Conservation (phyloP, 1,140 invertebrate genomes). For the Drosophila lowei region DNA sequence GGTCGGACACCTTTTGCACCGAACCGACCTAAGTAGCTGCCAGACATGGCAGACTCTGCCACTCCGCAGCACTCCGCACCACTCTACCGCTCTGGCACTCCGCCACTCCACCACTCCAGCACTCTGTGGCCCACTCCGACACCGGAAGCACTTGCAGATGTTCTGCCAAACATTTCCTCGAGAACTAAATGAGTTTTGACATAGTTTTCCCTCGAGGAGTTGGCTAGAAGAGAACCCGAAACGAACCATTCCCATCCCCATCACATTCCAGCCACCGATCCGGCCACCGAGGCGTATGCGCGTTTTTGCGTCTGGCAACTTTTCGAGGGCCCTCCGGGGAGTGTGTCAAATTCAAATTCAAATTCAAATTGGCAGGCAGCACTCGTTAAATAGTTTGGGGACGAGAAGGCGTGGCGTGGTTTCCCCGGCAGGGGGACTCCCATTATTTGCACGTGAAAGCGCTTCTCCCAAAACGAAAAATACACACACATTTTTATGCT, state of each 20-base stretch:
- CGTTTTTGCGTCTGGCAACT: slow-evolving; percentile 15
- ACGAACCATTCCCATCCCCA: neutral
- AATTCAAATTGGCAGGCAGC: slow-evolving; percentile 3
- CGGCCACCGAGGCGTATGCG: slow-evolving; percentile 8
- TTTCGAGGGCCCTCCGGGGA: slow-evolving; percentile 24
- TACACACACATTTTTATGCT: neutral
- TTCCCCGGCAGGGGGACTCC: neutral
- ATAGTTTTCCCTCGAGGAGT: slow-evolving; percentile 32
- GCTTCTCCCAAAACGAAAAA: neutral
- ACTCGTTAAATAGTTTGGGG: neutral
- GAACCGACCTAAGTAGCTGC: slow-evolving; percentile 13
- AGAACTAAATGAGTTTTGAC: slow-evolving; percentile 42
- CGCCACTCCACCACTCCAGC: neutral
- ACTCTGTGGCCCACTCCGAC: neutral
- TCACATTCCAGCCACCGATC: neutral
- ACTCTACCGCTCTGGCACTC: neutral
- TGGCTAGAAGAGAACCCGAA: neutral
- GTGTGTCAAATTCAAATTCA: slow-evolving; percentile 33
- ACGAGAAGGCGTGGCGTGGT: too few relatives aligned
- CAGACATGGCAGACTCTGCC: slow-evolving; percentile 11
- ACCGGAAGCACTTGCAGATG: slow-evolving; percentile 34
- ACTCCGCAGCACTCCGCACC: neutral
- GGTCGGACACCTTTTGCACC: slow-evolving; percentile 39
- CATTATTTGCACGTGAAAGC: slow-evolving; percentile 4
- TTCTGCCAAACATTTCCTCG: slow-evolving; percentile 26